These are phyloP conservation scores for Calidris pygmaea DNA, from an alignment of 2,113 vertebrate genomes.

Conservation along the genomic window DNA sequence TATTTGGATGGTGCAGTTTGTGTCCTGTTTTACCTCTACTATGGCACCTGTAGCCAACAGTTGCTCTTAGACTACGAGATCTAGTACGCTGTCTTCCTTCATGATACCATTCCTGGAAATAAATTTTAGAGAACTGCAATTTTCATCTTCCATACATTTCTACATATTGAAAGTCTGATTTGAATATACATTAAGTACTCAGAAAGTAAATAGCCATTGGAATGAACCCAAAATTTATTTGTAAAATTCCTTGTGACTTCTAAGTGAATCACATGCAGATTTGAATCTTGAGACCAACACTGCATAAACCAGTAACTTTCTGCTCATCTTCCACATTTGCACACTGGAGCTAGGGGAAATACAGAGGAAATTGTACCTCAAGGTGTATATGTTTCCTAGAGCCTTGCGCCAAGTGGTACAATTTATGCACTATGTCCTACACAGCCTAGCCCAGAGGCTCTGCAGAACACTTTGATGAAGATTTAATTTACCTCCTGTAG, in stretches of 20 bases:
- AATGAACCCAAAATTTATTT: neutral
- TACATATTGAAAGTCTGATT: neutral
- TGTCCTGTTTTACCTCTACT: neutral
- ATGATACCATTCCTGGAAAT: neutral
- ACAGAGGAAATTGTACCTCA: neutral
- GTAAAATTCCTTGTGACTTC: neutral
- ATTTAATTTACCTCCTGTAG: conserved; percentile 45
- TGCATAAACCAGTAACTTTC: neutral
- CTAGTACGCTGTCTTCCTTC: neutral
- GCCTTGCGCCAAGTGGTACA: neutral
- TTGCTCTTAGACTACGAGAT: neutral
- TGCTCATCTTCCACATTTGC: neutral
- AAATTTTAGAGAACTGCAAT: neutral
- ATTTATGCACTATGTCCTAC: conserved; percentile 8
- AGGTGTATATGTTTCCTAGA: neutral
- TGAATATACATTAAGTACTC: neutral
- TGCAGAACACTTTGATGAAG: conserved; percentile 12
- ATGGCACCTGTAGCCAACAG: neutral
- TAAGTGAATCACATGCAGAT: neutral
- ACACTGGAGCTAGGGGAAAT: neutral
- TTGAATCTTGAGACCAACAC: neutral
- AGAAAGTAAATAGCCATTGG: neutral
- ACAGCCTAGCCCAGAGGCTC: neutral
- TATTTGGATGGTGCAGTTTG: accelerated
- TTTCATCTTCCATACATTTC: neutral